Conservation (phyloP, 2,888 invertebrate species). For the Germaria angustata region DNA sequence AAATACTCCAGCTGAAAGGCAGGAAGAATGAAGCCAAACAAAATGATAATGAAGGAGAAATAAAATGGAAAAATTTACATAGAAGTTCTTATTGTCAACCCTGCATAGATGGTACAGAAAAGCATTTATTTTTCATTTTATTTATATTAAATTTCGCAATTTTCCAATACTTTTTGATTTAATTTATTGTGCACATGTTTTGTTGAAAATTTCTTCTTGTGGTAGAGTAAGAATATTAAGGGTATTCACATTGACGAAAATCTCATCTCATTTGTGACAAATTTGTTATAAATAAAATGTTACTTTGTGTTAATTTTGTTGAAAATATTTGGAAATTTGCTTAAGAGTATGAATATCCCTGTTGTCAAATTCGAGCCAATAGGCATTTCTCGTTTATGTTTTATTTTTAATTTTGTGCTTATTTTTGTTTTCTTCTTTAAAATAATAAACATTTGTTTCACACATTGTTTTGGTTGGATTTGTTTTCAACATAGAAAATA, state of each 20-base stretch:
- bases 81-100: conserved; percentile 57
- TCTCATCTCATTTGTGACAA: too few species aligned
- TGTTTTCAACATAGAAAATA: too few species aligned
- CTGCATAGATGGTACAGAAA: conserved; percentile 4
- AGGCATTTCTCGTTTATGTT: too few species aligned
- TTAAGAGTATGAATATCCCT: too few species aligned
- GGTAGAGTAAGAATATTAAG: background rate
- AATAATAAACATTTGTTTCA: conserved; percentile 29
- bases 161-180: conserved; percentile 42
- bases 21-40: conserved; percentile 8
- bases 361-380: too few species aligned
- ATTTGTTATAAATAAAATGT: too few species aligned
- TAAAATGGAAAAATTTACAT: conserved; percentile 41
- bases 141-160: conserved; percentile 44
- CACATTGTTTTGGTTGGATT: background rate
- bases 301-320: too few species aligned
- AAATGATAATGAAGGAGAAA: background rate
- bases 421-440: background rate
- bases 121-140: conserved; percentile 36
- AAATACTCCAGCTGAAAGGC: background rate
- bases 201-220: background rate
- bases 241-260: background rate
- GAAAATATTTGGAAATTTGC: too few species aligned
- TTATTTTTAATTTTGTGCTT: too few species aligned
- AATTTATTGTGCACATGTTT: conserved; percentile 40